phyloP scores from a whole-genome alignment of 2,888 invertebrate genomes.

The Drosophila heteroneura region DNA sequence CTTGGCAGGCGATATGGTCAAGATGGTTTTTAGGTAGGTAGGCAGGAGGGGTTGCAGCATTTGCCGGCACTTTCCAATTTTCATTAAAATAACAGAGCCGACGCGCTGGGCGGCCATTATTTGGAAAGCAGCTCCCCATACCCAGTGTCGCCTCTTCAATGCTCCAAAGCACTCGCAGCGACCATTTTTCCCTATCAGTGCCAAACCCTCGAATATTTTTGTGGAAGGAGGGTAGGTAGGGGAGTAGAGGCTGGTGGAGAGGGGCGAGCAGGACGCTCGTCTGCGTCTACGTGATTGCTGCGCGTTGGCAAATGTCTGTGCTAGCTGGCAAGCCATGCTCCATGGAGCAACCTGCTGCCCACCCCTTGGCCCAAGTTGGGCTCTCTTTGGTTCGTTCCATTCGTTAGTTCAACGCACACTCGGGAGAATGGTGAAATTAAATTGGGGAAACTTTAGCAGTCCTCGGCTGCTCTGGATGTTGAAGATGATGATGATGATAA shows the following conservation, averaged over 20 bases:
- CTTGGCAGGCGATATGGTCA: conserved; percentile 56
- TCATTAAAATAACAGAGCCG: conserved; percentile 83
- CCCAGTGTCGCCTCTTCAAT: not conserved
- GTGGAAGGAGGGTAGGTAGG: not conserved
- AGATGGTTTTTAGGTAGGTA: conserved; percentile 39
- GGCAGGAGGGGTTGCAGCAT: conserved; percentile 43
- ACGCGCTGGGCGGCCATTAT: conserved; percentile 59
- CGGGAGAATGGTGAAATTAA: conserved; percentile 83
- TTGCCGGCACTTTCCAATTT: conserved; percentile 82
- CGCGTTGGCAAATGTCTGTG: conserved; percentile 61
- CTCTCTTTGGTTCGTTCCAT: conserved; percentile 62
- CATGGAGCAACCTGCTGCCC: conserved; percentile 22
- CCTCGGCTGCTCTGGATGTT: conserved; percentile 34
- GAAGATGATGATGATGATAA: conserved; percentile 42
- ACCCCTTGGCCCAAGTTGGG: conserved; percentile 21
- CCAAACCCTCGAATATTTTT: conserved; percentile 33
- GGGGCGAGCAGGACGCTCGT: conserved; percentile 30
- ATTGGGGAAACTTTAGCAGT: conserved; percentile 83
- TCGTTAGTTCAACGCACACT: conserved; percentile 80
- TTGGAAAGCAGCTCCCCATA: conserved; percentile 39
- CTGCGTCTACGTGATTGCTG: conserved; percentile 73
- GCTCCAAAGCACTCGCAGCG: conserved; percentile 1
- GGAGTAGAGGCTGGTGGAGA: not conserved
- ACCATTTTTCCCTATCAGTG: conserved; percentile 48
- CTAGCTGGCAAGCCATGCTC: conserved; percentile 48